These are phyloP conservation scores for Andrena flavipes DNA, from an alignment of 2,888 invertebrate genomes.

Conservation along the genomic window DNA sequence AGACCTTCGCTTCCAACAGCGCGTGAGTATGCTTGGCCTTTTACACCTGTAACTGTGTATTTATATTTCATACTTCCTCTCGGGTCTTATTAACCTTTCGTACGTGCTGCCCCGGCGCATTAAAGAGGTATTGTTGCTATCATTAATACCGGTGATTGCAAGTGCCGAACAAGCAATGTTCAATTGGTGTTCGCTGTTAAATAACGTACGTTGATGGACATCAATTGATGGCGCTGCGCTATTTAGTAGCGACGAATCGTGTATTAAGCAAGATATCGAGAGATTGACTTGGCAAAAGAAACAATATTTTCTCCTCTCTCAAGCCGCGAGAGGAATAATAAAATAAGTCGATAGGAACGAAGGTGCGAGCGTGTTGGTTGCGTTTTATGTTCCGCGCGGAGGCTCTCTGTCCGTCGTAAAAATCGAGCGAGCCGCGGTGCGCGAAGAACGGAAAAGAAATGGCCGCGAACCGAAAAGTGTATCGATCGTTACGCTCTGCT, in stretches of 20 bases:
- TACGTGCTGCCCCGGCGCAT: neutral
- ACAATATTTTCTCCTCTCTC: neutral
- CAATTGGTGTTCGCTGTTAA: constrained; percentile 32
- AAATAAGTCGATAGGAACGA: neutral
- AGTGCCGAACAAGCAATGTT: constrained; percentile 3
- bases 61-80: neutral
- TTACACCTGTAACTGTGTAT: neutral
- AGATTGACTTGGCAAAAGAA: neutral
- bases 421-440: neutral
- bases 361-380: neutral
- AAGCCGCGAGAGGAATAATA: neutral
- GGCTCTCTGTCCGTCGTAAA: neutral
- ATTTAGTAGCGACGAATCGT: constrained; percentile 13
- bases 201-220: constrained; percentile 26
- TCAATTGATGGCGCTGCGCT: constrained; percentile 21
- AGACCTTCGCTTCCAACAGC: neutral
- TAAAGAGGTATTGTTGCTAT: neutral
- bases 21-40: neutral
- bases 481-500: constrained; percentile 11
- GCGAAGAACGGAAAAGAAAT: constrained; percentile 1
- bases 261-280: neutral
- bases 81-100: neutral
- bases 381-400: neutral
- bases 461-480: constrained; percentile 17
- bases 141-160: neutral